Evolutionary conservation across 2,113 vertebrate species (phyloP), one percentile per base, ranked within the genome.

Genomic region (Pyrgilauda ruficollis): DNA sequence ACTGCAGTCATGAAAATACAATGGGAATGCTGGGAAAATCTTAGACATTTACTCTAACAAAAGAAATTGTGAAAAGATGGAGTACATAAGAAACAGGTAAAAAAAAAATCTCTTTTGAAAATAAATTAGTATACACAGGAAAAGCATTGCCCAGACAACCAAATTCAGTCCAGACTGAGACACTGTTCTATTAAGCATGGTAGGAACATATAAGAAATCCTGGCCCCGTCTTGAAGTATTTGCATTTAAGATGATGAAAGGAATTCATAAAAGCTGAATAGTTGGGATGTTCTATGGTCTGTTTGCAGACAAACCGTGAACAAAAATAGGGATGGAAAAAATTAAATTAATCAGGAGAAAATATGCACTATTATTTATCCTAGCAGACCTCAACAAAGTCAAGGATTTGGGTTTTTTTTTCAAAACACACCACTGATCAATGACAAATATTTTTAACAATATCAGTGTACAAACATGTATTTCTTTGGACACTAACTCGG

Each of bases 261-360:
- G 59, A 88, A 88, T 91, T 85, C n/a, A 90, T 26, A 77, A 56
- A 81, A 24, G 31, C 31, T 87, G 81, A 91, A 55, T 39, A 78
- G 43, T 24, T 91, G 31, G 28, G 77, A 91, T 78, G 53, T 84
- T 95, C 86, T 82, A 78, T 17, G 52, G 83, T 81, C 83, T 85
- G 56, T 75, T 84, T 92, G 74, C 53, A 84, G 52, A 87, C 61
- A 91, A 87, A 31, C 26, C 66, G 82, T 27, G 62, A 91, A 67
- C 37, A 74, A 93, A 94, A 94, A 37, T 39, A 94, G 44, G 41
- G 53, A 91, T 72, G 44, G 66, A 95, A 95, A 82, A 90, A 70
- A 89, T 91, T 74, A 94, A 81, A 81, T 79, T 74, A 16, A 93
- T 81, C 68, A 78, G 64, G 55, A 95, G 77, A 81, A 96, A 95